Conservation (phyloP, 2,113 vertebrate species). For the Amphiprion percula region DNA sequence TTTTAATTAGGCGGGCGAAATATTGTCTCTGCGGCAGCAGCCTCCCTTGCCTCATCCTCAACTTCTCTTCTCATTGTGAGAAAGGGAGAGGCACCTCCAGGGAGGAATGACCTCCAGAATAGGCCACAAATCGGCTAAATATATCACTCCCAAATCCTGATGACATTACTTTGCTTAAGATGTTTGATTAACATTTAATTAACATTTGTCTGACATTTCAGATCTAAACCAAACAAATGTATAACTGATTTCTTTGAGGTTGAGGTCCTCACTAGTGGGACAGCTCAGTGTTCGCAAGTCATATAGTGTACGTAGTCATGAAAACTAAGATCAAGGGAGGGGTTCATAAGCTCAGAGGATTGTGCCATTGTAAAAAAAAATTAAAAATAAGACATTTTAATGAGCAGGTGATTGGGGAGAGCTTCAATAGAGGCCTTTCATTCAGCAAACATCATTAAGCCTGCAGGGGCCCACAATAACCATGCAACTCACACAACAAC, state of each 20-base stretch:
- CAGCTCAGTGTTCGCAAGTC: neutral
- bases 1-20: conserved; percentile 84
- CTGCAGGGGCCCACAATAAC: conserved; percentile 29
- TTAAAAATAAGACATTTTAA: conserved; percentile 53
- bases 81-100: conserved; percentile 51
- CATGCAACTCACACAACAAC: neutral
- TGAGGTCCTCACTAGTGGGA: conserved; percentile 21
- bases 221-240: conserved; percentile 60
- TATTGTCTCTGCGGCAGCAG: conserved; percentile 72
- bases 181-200: conserved; percentile 86
- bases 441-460: conserved; percentile 72
- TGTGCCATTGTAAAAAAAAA: conserved; percentile 28
- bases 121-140: conserved; percentile 63
- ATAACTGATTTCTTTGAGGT: conserved; percentile 40
- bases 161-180: conserved; percentile 73
- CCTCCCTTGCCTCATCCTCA: conserved; percentile 55
- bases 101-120: conserved; percentile 68
- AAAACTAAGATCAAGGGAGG: conserved; percentile 9
- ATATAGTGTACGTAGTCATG: conserved; percentile 14
- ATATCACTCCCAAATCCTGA: conserved; percentile 61
- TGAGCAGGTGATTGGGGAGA: conserved; percentile 56
- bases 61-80: conserved; percentile 38
- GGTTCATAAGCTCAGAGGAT: neutral
- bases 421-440: conserved; percentile 44
- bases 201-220: conserved; percentile 85